Base-by-base conservation (phyloP, 1,140 invertebrate genomes). In the Euura lappo region DNA sequence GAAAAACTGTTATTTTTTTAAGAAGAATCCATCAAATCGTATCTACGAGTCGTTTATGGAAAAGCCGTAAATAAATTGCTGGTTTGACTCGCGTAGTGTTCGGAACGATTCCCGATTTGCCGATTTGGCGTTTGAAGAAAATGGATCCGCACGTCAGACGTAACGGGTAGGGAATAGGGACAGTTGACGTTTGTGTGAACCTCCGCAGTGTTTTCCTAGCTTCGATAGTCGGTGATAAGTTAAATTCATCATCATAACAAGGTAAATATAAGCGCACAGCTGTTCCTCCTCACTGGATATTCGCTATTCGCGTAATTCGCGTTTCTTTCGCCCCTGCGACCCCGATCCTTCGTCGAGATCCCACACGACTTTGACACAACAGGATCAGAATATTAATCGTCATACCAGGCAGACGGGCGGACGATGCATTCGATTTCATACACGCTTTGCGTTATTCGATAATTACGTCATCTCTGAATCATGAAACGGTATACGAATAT, bases 61-160 rank as follows among this genome's bases (percentile, higher is more conserved):
- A 28, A 28, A 28, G 28, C 0, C 28, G 28, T 28, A 28, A 28
- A 28, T 28, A 28, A 28, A 28, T 28, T 28, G 11, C 44, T 28
- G 8, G 7, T 44, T 42, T 44, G 66, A 42, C 42, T 68, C 28
- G 10, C 13, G 28, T 28, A 68, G 66, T 10, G 66, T 68, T 3
- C 3, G 10, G 10, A 60, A n/a, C 51, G 51, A 60, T 8, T 68
- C 13, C 3, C 7, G 66, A 68, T 4, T 68, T 64, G 8, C 8
- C 8, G 8, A 64, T 10, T 11, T 42, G 28, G 44, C 44, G 44
- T 44, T 11, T 68, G 44, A 68, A 42, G 66, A 68, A 68, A 44
- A 68, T 68, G 66, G 66, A 68, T 68, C 13, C 66, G 13, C 10
- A 68, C 44, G 66, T 70, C 69, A 45, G 69, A 45, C 45, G 69